Evolutionary conservation across 1,140 invertebrate genomes (phyloP).

Genomic region (Maniola jurtina): DNA sequence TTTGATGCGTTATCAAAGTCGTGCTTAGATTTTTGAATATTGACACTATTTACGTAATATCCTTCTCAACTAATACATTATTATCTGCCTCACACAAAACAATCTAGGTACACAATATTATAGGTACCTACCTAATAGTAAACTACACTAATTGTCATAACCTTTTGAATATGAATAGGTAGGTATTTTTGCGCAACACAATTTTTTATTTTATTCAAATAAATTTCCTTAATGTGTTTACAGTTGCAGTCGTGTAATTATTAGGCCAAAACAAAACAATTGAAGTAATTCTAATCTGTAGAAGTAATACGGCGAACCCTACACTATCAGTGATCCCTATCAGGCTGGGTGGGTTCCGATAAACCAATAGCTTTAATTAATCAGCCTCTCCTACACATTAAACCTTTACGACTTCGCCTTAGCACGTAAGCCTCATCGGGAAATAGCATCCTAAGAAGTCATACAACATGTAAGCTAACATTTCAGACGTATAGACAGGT

Average conservation of each 20-base stretch:
- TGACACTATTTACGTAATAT: neutral
- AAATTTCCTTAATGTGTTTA: too few species aligned
- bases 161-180: too few species aligned
- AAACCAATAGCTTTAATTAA: constrained; percentile 59
- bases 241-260: too few species aligned
- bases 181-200: too few species aligned
- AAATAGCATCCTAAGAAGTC: constrained; percentile 9
- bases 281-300: neutral
- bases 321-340: constrained; percentile 37
- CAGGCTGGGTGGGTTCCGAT: constrained; percentile 47
- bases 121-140: neutral
- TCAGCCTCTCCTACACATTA: constrained; percentile 67
- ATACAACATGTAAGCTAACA: neutral
- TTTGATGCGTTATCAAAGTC: constrained; percentile 60
- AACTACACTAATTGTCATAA: neutral
- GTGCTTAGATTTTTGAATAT: constrained; percentile 25
- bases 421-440: constrained; percentile 29
- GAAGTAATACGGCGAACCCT: constrained; percentile 13
- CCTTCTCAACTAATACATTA: neutral
- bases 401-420: constrained; percentile 52
- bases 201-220: too few species aligned
- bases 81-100: too few species aligned
- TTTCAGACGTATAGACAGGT: neutral
- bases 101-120: too few species aligned
- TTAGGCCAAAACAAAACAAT: neutral